Evolutionary conservation across 2,113 vertebrate genomes (phyloP), one percentile per base, ranked within the genome.

Genomic region (Phyllostomus hastatus): DNA sequence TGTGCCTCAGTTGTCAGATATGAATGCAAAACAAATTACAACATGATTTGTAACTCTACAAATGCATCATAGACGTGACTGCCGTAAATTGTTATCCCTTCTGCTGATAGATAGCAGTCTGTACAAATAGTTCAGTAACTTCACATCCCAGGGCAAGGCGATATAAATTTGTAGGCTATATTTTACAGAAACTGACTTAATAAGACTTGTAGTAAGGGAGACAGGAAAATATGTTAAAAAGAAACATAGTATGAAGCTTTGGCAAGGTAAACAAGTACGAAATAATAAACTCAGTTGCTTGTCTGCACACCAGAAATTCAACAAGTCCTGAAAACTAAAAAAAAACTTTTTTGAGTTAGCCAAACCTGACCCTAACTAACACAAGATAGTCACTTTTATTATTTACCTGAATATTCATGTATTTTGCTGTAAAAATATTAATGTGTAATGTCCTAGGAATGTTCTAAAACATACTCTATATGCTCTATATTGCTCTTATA

Each of bases 151-250:
- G 33, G 50, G 50, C 54, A 78, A 87, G 7, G 8, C 46, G 88
- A 4, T 86, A 66, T 81, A 66, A 57, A 72, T 90, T 81, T 93
- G 33, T 66, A 91, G 69, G 59, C 76, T 79, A 43, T 66, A 12
- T 88, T 94, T 96, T 86, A n/a, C 19, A 89, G 79, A 94, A 92
- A 73, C 46, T 19, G 81, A 81, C 72, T 59, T 75, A 93, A 79
- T 81, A 81, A 94, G 66, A 88, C 61, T 57, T 92, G 50, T 69
- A 76, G 31, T 80, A 43, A 38, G 69, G 52, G 50, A 70, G 54
- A 78, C 43, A 88, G 52, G 76, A 94, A 96, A 96, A 84, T 90
- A 82, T 9, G 61, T 82, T 95, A 91, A 92, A 96, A 92, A 95
- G 95, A 95, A 95, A 86, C 67, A 46, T 88, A 80, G 26, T 84